Evolutionary conservation across 2,888 invertebrate genomes (phyloP), one percentile per base, ranked within the genome.

Genomic region (Beris chalybata): DNA sequence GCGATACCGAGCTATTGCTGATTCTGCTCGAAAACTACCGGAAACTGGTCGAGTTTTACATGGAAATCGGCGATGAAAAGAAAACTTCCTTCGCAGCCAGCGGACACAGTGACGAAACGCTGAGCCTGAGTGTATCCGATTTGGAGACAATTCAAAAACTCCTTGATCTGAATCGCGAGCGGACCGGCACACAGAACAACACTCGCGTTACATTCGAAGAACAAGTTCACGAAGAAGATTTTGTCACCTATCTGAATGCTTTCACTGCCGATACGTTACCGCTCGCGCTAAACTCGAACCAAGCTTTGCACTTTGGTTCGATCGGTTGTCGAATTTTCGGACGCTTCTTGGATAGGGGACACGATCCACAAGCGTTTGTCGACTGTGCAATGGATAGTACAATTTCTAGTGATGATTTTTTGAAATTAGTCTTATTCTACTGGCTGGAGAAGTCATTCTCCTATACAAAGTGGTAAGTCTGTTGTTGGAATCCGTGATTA

Each of bases 391-490:
- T 65, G 13, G 58, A 73, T 15, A 73, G 76, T 0, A 68, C 70
- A 32, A 74, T 81, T 59, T 73, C 75, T 2, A 74, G 89, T 47
- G 85, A 85, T 73, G 88, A 89, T 75, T 82, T 94, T 32, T 84
- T 93, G 71, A 86, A 86, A 71, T 81, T 92, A 67, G 79, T 89
- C n/a, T 83, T 93, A 61, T 81, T 84, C 72, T 91, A 88, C 75
- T 87, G 92, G 86, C 84, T 91, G 72, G 86, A 88, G 71, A 85
- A 87, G 76, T 81, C 85, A 0, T 80, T 89, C 74, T 68, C 64
- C 7, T 81, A 79, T 57, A 72, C 70, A 56, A 77, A 76, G 70
- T 77, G 76, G 79, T 79, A 71, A 70, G 71, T 13, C 9, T 4
- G 1, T 32, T 32, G 13, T 31, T 32, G 22, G 2, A 4, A 11